Base-by-base conservation (phyloP, 2,888 invertebrate species). In the Agelastica alni region DNA sequence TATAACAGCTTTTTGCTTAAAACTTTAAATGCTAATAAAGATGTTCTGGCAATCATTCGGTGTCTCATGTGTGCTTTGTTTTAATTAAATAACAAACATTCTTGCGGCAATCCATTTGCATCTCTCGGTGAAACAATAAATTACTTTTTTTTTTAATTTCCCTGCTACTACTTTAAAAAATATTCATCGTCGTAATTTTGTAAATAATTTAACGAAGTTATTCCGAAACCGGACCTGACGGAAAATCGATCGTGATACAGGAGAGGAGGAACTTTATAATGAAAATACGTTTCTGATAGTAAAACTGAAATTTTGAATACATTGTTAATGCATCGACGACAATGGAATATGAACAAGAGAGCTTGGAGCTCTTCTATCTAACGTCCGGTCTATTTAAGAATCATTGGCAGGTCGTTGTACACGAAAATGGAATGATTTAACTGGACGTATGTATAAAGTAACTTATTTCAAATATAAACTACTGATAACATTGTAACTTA, bases 281-380 rank as follows among this genome's bases (percentile, higher is more conserved):
- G 48, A 39, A 48, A 48, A 48, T 48, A 37, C 31, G 32, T 48
- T 48, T 31, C 39, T 39, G 39, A 48, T 48, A 39, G 43, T 39
- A 28, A 37, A 39, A 37, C 37, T 9, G 18, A 37, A 28, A 30
- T 39, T 37, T 18, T 47, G 47, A 47, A 47, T 37, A 47, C 28
- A 30, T 17, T 30, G 37, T 39, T 36, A 37, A 17, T 30, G 37
- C 37, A 37, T 47, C 20, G 47, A 47, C 47, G 36, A 20, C 47
- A 30, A 37, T 39, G 17, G 48, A 39, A 48, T 48, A 39, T 48
- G 48, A 48, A 48, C 39, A 48, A 18, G 39, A 39, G 48, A n/a
- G n/a, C n/a, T 31, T 28, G 10, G 18, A 13, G 22, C 26, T 7
- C 30, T 7, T 20, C 30, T 48, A 48, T 48, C 48, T 39, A 14